A percentile compares a stretch with the other conserved stretches of the same genome.
Evolutionary conservation across 2,888 invertebrate genomes (phyloP).

Genomic region (Boloria selene): DNA sequence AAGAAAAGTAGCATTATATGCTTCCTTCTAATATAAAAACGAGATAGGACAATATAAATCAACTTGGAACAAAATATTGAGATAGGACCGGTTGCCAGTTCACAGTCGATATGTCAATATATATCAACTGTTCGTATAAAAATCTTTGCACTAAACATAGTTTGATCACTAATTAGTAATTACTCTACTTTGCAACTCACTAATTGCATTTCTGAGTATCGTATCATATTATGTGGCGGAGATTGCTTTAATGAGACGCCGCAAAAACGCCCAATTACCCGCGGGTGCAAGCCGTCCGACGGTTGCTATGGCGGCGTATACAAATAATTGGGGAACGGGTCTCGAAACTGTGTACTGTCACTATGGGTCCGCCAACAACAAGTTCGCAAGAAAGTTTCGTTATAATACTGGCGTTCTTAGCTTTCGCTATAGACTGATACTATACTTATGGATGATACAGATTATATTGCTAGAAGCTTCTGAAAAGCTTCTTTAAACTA

Average conservation of each 20-base stretch:
- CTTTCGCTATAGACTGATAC: too few relatives aligned
- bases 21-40: too few relatives aligned
- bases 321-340: constrained; percentile 59
- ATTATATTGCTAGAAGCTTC: too few relatives aligned
- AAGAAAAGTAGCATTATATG: too few relatives aligned
- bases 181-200: constrained; percentile 27
- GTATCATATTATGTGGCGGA: constrained; percentile 35
- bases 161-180: constrained; percentile 8
- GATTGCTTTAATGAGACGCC: constrained; percentile 42
- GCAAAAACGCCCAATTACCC: constrained; percentile 43
- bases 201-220: constrained; percentile 37
- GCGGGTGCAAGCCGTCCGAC: constrained; percentile 31
- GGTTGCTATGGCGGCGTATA: constrained; percentile 65
- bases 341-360: constrained; percentile 39
- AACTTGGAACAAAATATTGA: too few relatives aligned
- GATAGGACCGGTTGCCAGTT: too few relatives aligned
- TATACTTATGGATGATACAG: too few relatives aligned
- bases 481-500: too few relatives aligned
- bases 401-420: background rate
- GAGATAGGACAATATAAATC: too few relatives aligned
- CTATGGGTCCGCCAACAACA: constrained; percentile 7
- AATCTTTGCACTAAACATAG: background rate
- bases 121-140: too few relatives aligned
- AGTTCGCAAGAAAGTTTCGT: too few relatives aligned
- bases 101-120: too few relatives aligned